phyloP scores from a whole-genome alignment of 2,797 vertebrate genomes.

The Sebastes oblongus region DNA sequence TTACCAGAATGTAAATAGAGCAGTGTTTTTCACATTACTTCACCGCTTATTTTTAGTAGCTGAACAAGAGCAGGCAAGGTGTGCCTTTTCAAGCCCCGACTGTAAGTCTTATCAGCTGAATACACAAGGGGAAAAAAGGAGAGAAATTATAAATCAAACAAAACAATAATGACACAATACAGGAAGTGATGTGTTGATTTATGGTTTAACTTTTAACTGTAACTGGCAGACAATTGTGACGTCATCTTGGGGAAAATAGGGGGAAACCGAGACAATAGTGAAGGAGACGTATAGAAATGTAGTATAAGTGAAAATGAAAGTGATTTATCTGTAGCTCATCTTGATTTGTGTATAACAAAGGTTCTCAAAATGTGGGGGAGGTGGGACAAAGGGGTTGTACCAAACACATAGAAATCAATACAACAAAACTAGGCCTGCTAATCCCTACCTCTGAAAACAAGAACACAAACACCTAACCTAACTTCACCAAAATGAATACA shows the following conservation, averaged over 20 bases:
- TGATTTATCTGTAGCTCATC: background rate
- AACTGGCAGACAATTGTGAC: slow-evolving; percentile 42
- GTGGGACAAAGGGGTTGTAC: background rate
- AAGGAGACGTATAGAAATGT: background rate
- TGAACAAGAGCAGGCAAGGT: slow-evolving; percentile 76
- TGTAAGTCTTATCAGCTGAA: slow-evolving; percentile 74
- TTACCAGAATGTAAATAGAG: slow-evolving; percentile 82
- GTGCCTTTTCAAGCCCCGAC: slow-evolving; percentile 62
- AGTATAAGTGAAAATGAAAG: background rate
- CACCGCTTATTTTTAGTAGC: slow-evolving; percentile 82
- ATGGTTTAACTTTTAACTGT: slow-evolving; percentile 58
- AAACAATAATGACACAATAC: slow-evolving; percentile 61
- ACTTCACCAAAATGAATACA: background rate
- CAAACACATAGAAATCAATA: background rate
- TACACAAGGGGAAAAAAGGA: slow-evolving; percentile 55
- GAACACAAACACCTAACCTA: background rate
- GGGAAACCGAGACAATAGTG: background rate
- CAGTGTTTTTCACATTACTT: slow-evolving; percentile 82
- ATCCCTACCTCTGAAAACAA: background rate
- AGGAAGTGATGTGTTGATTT: slow-evolving; percentile 70
- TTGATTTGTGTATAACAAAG: background rate
- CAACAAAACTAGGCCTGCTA: background rate
- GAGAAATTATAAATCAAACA: slow-evolving; percentile 63
- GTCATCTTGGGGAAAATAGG: background rate
- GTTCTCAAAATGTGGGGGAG: background rate